phyloP scores from a whole-genome alignment of 1,140 invertebrate genomes.

The Halictus rubicundus region DNA sequence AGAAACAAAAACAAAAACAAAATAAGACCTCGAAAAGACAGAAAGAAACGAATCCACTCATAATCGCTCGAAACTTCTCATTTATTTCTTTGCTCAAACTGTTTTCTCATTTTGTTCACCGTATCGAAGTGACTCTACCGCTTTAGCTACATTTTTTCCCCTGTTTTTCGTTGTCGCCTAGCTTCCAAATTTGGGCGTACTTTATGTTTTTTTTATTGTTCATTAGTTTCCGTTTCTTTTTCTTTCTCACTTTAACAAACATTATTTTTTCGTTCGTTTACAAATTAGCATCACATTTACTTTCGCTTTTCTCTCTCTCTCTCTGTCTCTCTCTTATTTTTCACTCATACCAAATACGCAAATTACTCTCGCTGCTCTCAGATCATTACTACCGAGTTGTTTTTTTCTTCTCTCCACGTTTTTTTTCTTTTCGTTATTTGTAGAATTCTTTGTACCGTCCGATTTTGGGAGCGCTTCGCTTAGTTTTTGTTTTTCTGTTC shows the following conservation, averaged over 20 bases:
- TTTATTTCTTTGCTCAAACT: conserved; percentile 24
- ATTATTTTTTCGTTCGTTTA: neutral
- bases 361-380: neutral
- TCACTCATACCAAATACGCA: neutral
- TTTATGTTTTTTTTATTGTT: neutral
- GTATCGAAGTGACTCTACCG: conserved; percentile 28
- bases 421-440: neutral
- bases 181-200: conserved; percentile 28
- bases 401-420: neutral
- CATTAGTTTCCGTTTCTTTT: neutral
- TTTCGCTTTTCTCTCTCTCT: neutral
- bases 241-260: neutral
- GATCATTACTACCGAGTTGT: neutral
- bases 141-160: conserved; percentile 23
- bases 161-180: neutral
- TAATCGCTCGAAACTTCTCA: conserved; percentile 28
- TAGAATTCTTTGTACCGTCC: neutral
- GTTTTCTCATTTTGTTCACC: neutral
- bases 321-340: neutral
- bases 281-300: neutral
- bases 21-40: neutral
- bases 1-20: conserved; percentile 74
- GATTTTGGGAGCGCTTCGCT: conserved; percentile 36
- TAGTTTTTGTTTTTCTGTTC: neutral
- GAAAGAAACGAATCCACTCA: conserved; percentile 46